A percentile compares a stretch with the other conserved stretches of the same genome.
phyloP scores from a whole-genome alignment of 1,140 invertebrate genomes.

The Drosophila ercepeae region DNA sequence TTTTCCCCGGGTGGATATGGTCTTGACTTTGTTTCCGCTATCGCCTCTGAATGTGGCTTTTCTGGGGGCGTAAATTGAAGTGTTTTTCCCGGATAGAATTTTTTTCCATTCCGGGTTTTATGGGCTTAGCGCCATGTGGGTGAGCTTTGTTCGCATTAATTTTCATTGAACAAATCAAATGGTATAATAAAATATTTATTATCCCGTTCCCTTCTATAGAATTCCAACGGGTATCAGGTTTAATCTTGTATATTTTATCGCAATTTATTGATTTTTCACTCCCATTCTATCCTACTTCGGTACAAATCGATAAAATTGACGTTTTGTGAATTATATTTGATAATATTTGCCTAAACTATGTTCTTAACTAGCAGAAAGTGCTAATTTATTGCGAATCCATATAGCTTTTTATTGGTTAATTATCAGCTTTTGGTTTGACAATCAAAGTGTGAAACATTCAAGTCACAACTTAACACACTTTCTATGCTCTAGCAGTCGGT shows the following conservation, averaged over 20 bases:
- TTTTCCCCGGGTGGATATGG: neutral
- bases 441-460: neutral
- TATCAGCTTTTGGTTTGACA: neutral
- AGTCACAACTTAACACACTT: slow-evolving; percentile 15
- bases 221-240: neutral
- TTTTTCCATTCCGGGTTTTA: slow-evolving; percentile 22
- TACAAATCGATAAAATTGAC: neutral
- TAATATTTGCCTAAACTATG: neutral
- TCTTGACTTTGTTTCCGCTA: slow-evolving; percentile 22
- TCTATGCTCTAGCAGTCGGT: slow-evolving; percentile 1
- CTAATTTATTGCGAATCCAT: neutral
- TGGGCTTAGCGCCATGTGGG: slow-evolving; percentile 46
- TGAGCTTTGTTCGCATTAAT: slow-evolving; percentile 41
- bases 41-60: slow-evolving; percentile 7
- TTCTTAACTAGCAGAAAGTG: neutral
- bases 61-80: slow-evolving; percentile 27
- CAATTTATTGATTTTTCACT: neutral
- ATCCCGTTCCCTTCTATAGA: neutral
- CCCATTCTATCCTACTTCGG: neutral
- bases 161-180: slow-evolving; percentile 57
- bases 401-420: neutral
- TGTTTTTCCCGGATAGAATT: slow-evolving; percentile 2
- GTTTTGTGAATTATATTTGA: neutral
- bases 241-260: neutral
- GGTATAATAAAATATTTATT: slow-evolving; percentile 50